Base-by-base conservation (phyloP, 2,113 vertebrate species). In the Todiramphus chloris region DNA sequence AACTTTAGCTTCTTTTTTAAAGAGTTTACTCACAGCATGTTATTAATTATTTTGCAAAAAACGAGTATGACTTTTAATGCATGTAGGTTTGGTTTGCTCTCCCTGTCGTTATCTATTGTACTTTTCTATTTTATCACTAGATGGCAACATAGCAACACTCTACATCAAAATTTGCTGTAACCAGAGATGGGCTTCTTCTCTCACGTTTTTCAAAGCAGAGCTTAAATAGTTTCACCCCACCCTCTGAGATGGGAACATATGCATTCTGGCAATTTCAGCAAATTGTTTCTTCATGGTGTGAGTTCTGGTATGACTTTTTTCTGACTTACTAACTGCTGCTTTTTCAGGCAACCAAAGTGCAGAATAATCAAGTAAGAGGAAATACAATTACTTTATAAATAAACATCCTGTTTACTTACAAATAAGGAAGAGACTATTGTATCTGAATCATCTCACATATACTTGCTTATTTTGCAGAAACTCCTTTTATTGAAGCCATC, bases 111-210 rank as follows among this genome's bases (percentile, higher is more conserved):
- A 28, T 60, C 67, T 68, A 0, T 14, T 94, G 91, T 37, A 90
- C 37, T 30, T 90, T 69, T 67, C 63, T 31, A 1, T 43, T 80
- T 91, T 46, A 59, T 64, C 96, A 67, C 96, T 95, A 96, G 97
- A 94, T 97, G 97, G 97, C 97, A 95, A 68, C 73, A 88, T 39
- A 93, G 72, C 48, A 90, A 86, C 90, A 23, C 67, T 10, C 20
- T 28, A 58, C 16, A 46, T 9, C 59, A 63, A n/a, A 95, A 79
- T 33, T 15, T 39, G 33, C 86, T 58, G 0, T 23, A 72, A 46
- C 33, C 30, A 58, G 33, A 48, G 31, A 55, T 6, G 23, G 58
- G 12, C 24, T 68, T 81, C 92, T 87, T 35, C 53, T 46, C 2
- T 33, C 0, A 1, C 12, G 2, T 81, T 95, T 90, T 46, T 48